Evolutionary conservation across 2,113 vertebrate species (phyloP), one percentile per base, ranked within the genome.

Genomic region (Erpornis zantholeuca): DNA sequence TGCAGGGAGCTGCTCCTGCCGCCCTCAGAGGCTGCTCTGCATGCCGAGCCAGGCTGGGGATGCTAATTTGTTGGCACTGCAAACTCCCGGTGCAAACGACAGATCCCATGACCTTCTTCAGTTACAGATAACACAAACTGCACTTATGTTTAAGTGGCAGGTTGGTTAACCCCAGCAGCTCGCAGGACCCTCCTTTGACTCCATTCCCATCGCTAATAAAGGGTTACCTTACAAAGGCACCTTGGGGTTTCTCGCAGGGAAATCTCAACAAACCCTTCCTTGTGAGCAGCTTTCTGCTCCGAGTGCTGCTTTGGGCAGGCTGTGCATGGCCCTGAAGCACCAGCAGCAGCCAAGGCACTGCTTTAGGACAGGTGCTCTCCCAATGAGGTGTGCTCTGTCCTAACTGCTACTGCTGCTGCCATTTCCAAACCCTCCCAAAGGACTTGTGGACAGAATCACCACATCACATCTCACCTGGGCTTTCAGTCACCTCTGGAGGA

Each of bases 101-200:
- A 56, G 94, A 93, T 96, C 92, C 92, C 86, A 68, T 95, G 91
- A 95, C 94, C 94, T 97, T 94, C 96, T 93, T 84, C 82, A 66
- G 94, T 97, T 96, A 94, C 95, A 97, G 95, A 97, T 95, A 96
- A 92, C 94, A 92, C 92, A 91, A 97, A 91, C 86, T 94, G 10
- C 91, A 87, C 92, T 97, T 88, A 81, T 89, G 42, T 94, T 71
- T 42, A 92, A 95, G 88, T 92, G 96, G 85, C 87, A 76, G 33
- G 40, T 70, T 95, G 94, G 84, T 97, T 97, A 95, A 96, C 89
- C 94, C 45, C 56, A 7, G 72, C 38, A 44, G 42, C 71, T 92
- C 17, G 52, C 85, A 49, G 27, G 68, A 31, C 68, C 5, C 70
- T 93, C 72, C 52, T 94, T 76, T 89, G 86, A 84, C 82, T 93